These are phyloP conservation scores for Tauraco hartlaubi DNA, from an alignment of 2,797 vertebrate genomes.

Conservation along the genomic window DNA sequence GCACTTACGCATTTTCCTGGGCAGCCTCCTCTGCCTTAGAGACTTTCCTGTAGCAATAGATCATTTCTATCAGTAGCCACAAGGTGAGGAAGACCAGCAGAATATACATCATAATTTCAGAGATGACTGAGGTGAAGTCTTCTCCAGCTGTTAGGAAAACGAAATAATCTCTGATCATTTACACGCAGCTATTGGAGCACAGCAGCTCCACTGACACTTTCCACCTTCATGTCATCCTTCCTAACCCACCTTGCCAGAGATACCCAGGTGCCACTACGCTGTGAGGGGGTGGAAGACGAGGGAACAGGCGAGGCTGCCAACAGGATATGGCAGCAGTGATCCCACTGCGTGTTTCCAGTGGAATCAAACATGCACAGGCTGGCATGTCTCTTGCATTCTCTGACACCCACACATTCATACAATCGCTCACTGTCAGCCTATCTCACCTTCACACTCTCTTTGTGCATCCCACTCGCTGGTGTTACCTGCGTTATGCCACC, in stretches of 20 bases:
- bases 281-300: background rate
- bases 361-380: background rate
- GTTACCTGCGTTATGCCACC: background rate
- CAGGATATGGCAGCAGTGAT: background rate
- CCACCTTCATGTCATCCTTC: background rate
- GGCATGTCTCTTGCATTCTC: background rate
- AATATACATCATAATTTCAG: slow-evolving; percentile 97
- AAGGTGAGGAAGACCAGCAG: slow-evolving; percentile 94
- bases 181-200: background rate
- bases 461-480: background rate
- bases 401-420: background rate
- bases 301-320: background rate
- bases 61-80: slow-evolving; percentile 96
- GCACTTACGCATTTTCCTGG: slow-evolving; percentile 93
- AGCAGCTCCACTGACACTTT: background rate
- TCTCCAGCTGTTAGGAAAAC: slow-evolving; percentile 79
- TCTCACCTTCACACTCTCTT: background rate
- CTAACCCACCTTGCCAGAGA: background rate
- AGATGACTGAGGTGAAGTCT: slow-evolving; percentile 90
- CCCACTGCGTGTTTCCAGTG: fast-evolving
- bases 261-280: background rate
- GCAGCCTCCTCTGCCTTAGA: slow-evolving; percentile 92
- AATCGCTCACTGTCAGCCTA: background rate
- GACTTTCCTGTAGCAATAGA: slow-evolving; percentile 98
- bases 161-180: background rate